phyloP scores from a whole-genome alignment of 2,888 invertebrate genomes.

The Plebejus melissa region DNA sequence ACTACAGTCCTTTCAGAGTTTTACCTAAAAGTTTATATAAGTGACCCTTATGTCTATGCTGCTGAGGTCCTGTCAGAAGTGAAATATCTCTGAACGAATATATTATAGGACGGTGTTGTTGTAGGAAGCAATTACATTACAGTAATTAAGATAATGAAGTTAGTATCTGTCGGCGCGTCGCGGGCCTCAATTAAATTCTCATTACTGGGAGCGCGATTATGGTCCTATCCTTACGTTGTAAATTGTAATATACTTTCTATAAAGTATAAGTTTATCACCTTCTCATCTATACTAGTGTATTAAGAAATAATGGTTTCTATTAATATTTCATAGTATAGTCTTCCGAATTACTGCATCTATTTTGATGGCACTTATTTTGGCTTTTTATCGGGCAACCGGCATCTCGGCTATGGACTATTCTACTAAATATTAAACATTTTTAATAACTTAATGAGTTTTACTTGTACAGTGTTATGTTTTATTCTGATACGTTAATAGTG shows the following conservation, averaged over 20 bases:
- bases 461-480: no score
- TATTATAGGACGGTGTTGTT: conserved; percentile 44
- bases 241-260: background rate
- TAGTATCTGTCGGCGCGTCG: conserved; percentile 62
- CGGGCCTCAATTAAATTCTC: conserved; percentile 75
- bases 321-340: no score
- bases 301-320: no score
- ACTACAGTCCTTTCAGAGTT: background rate
- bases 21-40: background rate
- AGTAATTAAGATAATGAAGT: conserved; percentile 68
- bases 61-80: background rate
- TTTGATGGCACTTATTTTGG: no score
- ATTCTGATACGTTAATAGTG: no score
- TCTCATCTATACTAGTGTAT: background rate
- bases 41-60: background rate
- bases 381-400: no score
- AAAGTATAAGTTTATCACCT: background rate
- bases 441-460: no score
- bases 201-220: conserved; percentile 51
- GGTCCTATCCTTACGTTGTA: background rate
- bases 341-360: no score
- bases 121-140: conserved; percentile 68
- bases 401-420: no score
- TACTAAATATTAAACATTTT: no score
- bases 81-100: background rate